phyloP scores from a whole-genome alignment of 2,888 invertebrate genomes.

The Beris chalybata region DNA sequence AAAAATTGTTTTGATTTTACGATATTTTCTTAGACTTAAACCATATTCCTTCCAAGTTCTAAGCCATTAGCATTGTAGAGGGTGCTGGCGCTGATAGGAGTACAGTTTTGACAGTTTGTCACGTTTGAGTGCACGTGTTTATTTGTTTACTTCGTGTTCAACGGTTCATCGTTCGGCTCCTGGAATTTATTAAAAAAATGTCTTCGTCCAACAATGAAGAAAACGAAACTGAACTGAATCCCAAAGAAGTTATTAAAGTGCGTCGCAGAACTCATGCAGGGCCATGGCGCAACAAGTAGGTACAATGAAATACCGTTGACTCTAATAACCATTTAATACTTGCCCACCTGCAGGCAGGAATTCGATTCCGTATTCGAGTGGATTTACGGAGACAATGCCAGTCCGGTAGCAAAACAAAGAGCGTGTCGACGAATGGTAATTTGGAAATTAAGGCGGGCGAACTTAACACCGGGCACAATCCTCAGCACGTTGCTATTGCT shows the following conservation, averaged over 20 bases:
- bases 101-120: no score
- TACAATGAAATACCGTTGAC: not conserved
- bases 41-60: no score
- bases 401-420: constrained; percentile 38
- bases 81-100: no score
- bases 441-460: constrained; percentile 51
- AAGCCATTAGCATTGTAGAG: no score
- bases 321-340: not conserved
- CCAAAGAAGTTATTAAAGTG: not conserved
- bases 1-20: no score
- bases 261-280: constrained; percentile 29
- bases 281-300: constrained; percentile 38
- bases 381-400: constrained; percentile 45
- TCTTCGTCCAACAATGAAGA: constrained; percentile 1
- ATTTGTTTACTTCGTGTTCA: constrained; percentile 6
- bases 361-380: constrained; percentile 49
- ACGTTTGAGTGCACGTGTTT: no score
- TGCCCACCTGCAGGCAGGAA: constrained; percentile 46
- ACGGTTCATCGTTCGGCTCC: no score
- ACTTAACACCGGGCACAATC: constrained; percentile 52
- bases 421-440: constrained; percentile 48
- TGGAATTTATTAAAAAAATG: not conserved
- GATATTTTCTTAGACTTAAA: no score
- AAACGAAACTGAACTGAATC: not conserved
- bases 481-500: constrained; percentile 51